Conservation (phyloP, 2,113 vertebrate genomes). For the Lasiurus cinereus region DNA sequence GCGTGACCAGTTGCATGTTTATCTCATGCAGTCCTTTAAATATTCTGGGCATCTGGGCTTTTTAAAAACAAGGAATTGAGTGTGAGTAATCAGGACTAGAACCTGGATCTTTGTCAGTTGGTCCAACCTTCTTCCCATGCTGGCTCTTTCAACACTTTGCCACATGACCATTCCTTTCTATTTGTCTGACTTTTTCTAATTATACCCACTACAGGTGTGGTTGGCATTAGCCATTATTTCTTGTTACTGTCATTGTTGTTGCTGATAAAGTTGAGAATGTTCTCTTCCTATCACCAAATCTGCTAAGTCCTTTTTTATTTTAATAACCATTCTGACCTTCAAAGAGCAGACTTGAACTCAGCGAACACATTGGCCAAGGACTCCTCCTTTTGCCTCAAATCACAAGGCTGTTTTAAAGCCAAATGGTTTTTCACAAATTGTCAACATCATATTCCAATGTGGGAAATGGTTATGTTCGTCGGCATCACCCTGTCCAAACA, state of each 20-base stretch:
- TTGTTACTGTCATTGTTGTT: conserved; percentile 1
- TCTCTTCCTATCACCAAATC: conserved; percentile 17
- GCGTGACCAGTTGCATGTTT: neutral
- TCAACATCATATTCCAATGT: conserved; percentile 11
- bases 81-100: neutral
- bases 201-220: neutral
- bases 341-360: conserved; percentile 48
- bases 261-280: conserved; percentile 42
- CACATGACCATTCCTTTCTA: neutral
- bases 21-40: conserved; percentile 19
- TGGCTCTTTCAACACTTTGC: neutral
- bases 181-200: conserved; percentile 40
- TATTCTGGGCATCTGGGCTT: neutral
- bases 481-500: conserved; percentile 22
- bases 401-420: conserved; percentile 44
- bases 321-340: conserved; percentile 50
- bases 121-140: neutral
- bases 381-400: conserved; percentile 42
- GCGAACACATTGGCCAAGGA: conserved; percentile 28
- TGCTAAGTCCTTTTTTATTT: conserved; percentile 42
- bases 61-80: conserved; percentile 32
- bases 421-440: conserved; percentile 58
- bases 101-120: neutral
- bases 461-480: conserved; percentile 32
- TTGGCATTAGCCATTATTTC: conserved; percentile 39